Evolutionary conservation across 2,888 invertebrate species (phyloP).

Genomic region (Agrotis puta): DNA sequence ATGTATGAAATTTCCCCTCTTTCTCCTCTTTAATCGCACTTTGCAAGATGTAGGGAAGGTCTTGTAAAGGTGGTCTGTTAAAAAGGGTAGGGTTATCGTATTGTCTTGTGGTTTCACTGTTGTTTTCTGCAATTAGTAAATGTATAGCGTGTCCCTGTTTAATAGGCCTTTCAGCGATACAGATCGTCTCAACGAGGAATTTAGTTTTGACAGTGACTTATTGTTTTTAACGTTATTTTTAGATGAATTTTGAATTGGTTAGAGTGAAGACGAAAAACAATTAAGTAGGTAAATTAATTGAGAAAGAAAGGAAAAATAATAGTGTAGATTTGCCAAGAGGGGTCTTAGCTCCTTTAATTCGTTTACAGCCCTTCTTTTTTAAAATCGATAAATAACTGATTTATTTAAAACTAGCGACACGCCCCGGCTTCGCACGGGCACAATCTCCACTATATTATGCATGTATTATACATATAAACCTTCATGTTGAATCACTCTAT

Average conservation of each 20-base stretch:
- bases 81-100: slow-evolving; percentile 80
- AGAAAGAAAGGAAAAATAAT: too few relatives aligned
- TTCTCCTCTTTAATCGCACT: slow-evolving; percentile 6
- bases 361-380: too few relatives aligned
- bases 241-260: neutral
- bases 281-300: too few relatives aligned
- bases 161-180: slow-evolving; percentile 86
- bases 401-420: too few relatives aligned
- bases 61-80: slow-evolving; percentile 70
- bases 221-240: slow-evolving; percentile 39
- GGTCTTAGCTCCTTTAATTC: too few relatives aligned
- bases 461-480: too few relatives aligned
- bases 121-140: slow-evolving; percentile 89
- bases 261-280: neutral
- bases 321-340: too few relatives aligned
- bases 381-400: too few relatives aligned
- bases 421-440: too few relatives aligned
- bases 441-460: too few relatives aligned
- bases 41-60: slow-evolving; percentile 62
- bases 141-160: slow-evolving; percentile 86
- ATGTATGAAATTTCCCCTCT: slow-evolving; percentile 38
- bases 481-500: too few relatives aligned
- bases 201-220: slow-evolving; percentile 68
- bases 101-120: slow-evolving; percentile 86
- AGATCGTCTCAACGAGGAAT: slow-evolving; percentile 66